A percentile compares a stretch with the other conserved stretches of the same genome.
Evolutionary conservation across 1,140 invertebrate species (phyloP).

Genomic region (Theocolax elegans): DNA sequence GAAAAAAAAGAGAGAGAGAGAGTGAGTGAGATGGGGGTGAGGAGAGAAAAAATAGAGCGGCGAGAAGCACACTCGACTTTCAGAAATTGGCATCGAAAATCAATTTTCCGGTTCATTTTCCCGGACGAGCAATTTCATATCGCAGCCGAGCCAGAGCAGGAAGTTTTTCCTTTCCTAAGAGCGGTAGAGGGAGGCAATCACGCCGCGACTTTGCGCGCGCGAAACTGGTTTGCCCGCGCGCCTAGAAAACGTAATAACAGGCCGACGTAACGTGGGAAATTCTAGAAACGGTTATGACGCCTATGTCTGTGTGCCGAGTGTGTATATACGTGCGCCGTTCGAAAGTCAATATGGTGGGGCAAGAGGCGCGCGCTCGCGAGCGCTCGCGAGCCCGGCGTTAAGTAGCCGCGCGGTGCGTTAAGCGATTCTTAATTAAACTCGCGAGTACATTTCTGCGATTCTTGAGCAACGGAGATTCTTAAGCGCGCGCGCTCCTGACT

Average conservation of each 20-base stretch:
- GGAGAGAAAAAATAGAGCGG: neutral
- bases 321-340: neutral
- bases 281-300: neutral
- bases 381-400: too few species aligned
- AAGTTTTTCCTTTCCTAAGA: slow-evolving; percentile 17
- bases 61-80: slow-evolving; percentile 21
- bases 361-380: neutral
- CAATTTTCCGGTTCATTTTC: slow-evolving; percentile 41
- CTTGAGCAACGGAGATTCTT: neutral
- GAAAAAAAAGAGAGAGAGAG: neutral
- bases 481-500: neutral
- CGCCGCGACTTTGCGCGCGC: neutral
- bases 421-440: slow-evolving; percentile 14
- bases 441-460: slow-evolving; percentile 18
- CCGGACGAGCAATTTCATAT: slow-evolving; percentile 33
- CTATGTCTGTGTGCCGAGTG: neutral
- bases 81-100: slow-evolving; percentile 40
- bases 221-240: slow-evolving; percentile 25
- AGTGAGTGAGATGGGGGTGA: neutral
- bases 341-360: too few species aligned
- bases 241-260: slow-evolving; percentile 11
- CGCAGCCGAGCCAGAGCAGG: slow-evolving; percentile 12
- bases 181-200: neutral
- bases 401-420: neutral
- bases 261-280: slow-evolving; percentile 32